Evolutionary conservation across 1,140 invertebrate species (phyloP), one percentile per base, ranked within the genome.

Genomic region (Drosophila albomicans): DNA sequence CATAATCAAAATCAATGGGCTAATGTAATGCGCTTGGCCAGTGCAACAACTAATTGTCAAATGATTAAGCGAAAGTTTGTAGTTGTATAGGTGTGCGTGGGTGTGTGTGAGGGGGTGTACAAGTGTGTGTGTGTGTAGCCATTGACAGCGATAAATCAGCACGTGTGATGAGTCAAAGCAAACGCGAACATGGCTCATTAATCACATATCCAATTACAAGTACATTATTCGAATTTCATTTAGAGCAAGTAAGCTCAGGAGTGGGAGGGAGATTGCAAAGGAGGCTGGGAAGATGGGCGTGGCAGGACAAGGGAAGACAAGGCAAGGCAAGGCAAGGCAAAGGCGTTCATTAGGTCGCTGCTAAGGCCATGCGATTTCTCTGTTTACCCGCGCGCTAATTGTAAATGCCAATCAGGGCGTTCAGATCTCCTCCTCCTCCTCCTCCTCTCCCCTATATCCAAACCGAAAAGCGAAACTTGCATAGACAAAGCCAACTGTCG

Each of bases 371-470:
- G 52, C 78, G 66, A 75, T 85, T 75, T 75, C 38, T 68, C 51
- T 91, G 70, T 91, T 91, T 91, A 82, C 89, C 75, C 82, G 78
- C 75, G 81, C 81, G 77, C 89, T 91, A 91, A 91, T 91, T 91
- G 85, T 89, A 86, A 91, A 91, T 91, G 89, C 79, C 89, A 91
- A 91, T 91, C 89, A 91, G 84, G 79, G 75, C 49, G 64, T 62
- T 66, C 79, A 65, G 68, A 59, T 72, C 75, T 73, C 66, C 72
- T 25, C 20, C 20, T 20, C 20, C 20, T 4, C 20, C 20, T 20
- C 20, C 20, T 4, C 20, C 3, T 25, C 20, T 3, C 20, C 20
- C 3, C 20, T 20, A 25, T 25, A 25, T 4, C 20, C 20, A 25
- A 25, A 25, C 25, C 25, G 11, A 15, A 48, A 28, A 58, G 56